These are phyloP conservation scores for Ctenomys sociabilis DNA, from an alignment of 2,113 vertebrate species.

Conservation along the genomic window DNA sequence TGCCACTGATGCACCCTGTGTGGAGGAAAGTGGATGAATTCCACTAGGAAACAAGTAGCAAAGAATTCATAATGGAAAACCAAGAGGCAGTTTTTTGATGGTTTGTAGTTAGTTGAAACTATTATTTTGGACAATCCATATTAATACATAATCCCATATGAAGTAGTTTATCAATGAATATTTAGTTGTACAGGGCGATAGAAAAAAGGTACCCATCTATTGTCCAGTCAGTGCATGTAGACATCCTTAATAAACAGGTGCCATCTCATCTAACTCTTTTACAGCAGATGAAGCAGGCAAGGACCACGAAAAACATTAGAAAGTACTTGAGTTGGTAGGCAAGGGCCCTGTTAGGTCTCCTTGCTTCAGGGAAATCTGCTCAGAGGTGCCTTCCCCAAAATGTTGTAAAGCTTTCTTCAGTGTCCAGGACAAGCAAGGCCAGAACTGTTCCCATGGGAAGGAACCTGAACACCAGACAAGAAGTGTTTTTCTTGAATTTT, in stretches of 20 bases:
- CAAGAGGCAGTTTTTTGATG: background rate
- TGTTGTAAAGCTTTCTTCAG: background rate
- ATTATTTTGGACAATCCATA: background rate
- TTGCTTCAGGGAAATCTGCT: background rate
- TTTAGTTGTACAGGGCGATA: constrained; percentile 8
- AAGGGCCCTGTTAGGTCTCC: background rate
- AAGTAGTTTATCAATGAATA: background rate
- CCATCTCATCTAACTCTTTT: background rate
- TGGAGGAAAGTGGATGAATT: background rate
- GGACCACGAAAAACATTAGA: background rate
- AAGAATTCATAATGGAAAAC: background rate
- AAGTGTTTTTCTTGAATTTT: background rate
- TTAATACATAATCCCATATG: background rate
- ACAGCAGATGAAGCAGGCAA: background rate
- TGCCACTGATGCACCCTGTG: background rate
- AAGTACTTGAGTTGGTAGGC: background rate
- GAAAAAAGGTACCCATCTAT: background rate
- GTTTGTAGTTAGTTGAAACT: background rate
- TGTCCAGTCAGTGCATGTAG: background rate
- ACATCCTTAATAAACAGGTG: background rate
- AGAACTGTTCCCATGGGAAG: background rate
- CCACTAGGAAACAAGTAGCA: background rate
- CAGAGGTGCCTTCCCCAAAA: background rate
- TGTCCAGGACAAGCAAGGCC: background rate
- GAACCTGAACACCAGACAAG: background rate